A percentile compares a stretch with the other conserved stretches of the same genome.
phyloP scores from a whole-genome alignment of 2,113 vertebrate species.

The Neomonachus schauinslandi region DNA sequence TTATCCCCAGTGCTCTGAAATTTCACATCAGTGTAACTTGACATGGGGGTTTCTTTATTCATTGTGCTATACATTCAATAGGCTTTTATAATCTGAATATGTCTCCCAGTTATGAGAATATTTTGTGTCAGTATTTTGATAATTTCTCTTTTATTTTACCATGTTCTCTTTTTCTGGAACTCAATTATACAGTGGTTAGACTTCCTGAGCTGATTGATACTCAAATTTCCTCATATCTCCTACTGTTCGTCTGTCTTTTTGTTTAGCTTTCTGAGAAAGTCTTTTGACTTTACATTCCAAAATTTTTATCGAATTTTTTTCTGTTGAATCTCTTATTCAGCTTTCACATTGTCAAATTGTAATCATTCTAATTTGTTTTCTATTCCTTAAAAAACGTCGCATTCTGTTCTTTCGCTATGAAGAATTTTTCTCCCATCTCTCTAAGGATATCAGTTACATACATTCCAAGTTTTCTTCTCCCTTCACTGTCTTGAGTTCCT shows the following conservation, averaged over 20 bases:
- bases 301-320: background rate
- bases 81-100: background rate
- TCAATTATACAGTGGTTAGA: background rate
- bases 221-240: background rate
- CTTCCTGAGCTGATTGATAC: background rate
- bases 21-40: background rate
- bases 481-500: background rate
- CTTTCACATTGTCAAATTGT: background rate
- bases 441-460: background rate
- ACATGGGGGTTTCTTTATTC: background rate
- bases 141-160: background rate
- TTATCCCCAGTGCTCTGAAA: background rate
- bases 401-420: background rate
- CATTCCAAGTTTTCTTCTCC: background rate
- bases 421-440: background rate
- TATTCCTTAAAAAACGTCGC: background rate
- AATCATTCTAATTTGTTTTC: conserved; percentile 41
- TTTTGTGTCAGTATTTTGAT: conserved; percentile 25
- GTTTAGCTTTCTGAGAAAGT: background rate
- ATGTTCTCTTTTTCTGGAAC: background rate
- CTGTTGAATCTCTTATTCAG: conserved; percentile 3
- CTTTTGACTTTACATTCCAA: background rate
- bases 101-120: background rate
- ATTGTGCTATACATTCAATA: background rate
- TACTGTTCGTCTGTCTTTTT: background rate